Evolutionary conservation across 1,140 invertebrate species (phyloP), one percentile per base, ranked within the genome.

Genomic region (Marisa cornuarietis): DNA sequence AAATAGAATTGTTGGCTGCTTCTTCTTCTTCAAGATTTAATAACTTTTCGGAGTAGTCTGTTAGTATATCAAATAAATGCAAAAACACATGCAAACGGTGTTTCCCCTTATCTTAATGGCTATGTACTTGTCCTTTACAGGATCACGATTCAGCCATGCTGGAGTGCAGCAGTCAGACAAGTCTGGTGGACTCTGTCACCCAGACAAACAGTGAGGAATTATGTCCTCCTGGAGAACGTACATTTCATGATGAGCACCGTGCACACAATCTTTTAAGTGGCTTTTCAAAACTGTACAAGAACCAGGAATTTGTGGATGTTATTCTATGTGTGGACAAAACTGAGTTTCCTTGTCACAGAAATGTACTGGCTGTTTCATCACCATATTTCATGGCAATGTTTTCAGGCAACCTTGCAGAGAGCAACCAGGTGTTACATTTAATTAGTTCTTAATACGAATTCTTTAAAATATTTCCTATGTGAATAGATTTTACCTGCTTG

Each of bases 311-410:
- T 85, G 92, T 92, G 82, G 92, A 93, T 86, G 89, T 93, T 13
- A 90, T 89, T 9, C 79, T 93, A 31, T 88, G 85, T 81, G 92
- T 92, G 6, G 91, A 91, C 54, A 86, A 87, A 14, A 78, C 83
- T 82, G 91, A 91, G 72, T 93, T 92, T 85, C 90, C 90, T 22
- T 93, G 92, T 83, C 92, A 93, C 81, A 90, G 89, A 82, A 91
- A 91, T 85, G 92, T 93, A 22, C 86, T 93, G 42, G 92, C 92
- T 11, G 87, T 92, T 51, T 92, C 91, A 62, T 92, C 92, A 84
- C 90, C 92, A 9, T 93, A 92, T 82, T 93, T 93, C 85, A 88
- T 92, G 90, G 92, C 91, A 11, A 93, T 93, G 92, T 93, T 93
- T 81, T 87, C 86, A 16, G 87, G 83, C 65, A 88, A 91, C 65